A percentile compares a stretch with the other conserved stretches of the same genome.
These are phyloP conservation scores for Acleris literana DNA, from an alignment of 2,888 invertebrate species.

Conservation along the genomic window DNA sequence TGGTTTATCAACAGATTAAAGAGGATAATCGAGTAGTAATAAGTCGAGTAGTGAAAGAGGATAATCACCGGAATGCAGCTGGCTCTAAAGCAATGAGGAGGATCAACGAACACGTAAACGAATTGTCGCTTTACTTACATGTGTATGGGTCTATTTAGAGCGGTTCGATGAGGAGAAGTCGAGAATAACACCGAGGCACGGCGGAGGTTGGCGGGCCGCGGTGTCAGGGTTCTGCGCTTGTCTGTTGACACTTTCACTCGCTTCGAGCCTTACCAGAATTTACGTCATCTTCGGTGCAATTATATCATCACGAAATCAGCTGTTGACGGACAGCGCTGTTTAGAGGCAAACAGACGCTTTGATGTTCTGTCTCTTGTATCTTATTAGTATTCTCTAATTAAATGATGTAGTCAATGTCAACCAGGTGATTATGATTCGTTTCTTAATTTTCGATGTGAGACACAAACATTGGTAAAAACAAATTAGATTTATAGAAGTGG, in stretches of 20 bases:
- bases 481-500: too few species aligned
- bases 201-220: constrained; percentile 14
- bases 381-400: constrained; percentile 10
- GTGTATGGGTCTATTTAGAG: background rate
- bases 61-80: too few species aligned
- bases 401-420: constrained; percentile 25
- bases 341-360: constrained; percentile 41
- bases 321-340: constrained; percentile 61
- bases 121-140: too few species aligned
- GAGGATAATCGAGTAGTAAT: too few species aligned
- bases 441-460: too few species aligned
- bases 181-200: background rate
- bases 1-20: too few species aligned
- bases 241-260: constrained; percentile 73
- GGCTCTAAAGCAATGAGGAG: too few species aligned
- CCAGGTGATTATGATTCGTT: constrained; percentile 16
- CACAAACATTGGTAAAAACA: too few species aligned
- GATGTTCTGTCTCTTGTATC: constrained; percentile 22
- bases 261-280: constrained; percentile 64
- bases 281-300: constrained; percentile 69
- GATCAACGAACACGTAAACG: too few species aligned
- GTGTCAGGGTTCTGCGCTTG: constrained; percentile 59
- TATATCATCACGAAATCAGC: constrained; percentile 75
- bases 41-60: too few species aligned
- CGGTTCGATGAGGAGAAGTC: too few species aligned